A percentile compares a stretch with the other conserved stretches of the same genome.
Conservation (phyloP, 1,140 invertebrate species). For the Chrysopa pallens region DNA sequence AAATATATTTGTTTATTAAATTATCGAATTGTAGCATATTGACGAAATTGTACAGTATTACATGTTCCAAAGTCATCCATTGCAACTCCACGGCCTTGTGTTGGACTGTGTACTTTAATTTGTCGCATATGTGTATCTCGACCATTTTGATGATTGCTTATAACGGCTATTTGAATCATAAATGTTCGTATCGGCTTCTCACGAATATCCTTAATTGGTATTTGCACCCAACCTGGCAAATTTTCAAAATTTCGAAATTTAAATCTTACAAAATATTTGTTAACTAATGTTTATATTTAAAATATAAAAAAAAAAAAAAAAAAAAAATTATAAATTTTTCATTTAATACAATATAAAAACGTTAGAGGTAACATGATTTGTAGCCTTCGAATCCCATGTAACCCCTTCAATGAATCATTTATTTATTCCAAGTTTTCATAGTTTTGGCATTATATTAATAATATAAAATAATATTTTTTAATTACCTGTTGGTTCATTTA, state of each 20-base stretch:
- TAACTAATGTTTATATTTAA: neutral
- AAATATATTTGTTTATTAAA: neutral
- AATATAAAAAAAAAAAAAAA: neutral
- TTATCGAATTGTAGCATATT: slow-evolving; percentile 61
- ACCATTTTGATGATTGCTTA: slow-evolving; percentile 98
- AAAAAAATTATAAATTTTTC: neutral
- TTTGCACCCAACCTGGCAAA: slow-evolving; percentile 74
- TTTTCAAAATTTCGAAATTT: slow-evolving; percentile 1
- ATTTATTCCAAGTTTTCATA: too few relatives aligned
- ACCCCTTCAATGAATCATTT: too few relatives aligned
- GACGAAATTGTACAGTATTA: slow-evolving; percentile 62
- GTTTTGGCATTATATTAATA: too few relatives aligned
- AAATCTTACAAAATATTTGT: slow-evolving; percentile 2
- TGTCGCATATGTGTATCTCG: slow-evolving; percentile 94
- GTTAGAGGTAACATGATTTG: too few relatives aligned
- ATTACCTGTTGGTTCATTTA: slow-evolving; percentile 71
- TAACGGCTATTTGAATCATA: slow-evolving; percentile 92
- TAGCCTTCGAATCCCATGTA: too few relatives aligned
- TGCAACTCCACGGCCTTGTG: slow-evolving; percentile 55
- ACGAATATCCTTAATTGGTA: slow-evolving; percentile 78
- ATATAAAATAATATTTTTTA: too few relatives aligned
- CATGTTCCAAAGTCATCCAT: slow-evolving; percentile 58
- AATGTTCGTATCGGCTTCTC: slow-evolving; percentile 81
- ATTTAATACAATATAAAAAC: too few relatives aligned
- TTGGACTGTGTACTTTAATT: slow-evolving; percentile 89